Percentiles rank a stretch among this genome's conserved stretches.
Conservation (phyloP, 2,113 vertebrate species). For the Tringa solitaria region DNA sequence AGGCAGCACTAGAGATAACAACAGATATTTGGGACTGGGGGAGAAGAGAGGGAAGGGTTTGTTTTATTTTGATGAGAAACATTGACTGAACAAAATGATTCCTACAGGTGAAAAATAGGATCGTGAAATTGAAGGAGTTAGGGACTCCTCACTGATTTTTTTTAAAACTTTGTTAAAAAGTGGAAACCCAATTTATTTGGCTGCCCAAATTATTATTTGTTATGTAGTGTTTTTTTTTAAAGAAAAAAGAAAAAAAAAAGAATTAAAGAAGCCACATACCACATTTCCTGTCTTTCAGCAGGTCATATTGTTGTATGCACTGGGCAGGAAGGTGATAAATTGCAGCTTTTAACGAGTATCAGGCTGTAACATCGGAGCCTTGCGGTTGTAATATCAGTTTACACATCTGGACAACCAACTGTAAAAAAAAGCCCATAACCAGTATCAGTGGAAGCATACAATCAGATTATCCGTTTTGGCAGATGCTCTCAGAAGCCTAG, state of each 20-base stretch:
- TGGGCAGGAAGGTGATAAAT: not conserved
- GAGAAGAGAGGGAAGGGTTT: not conserved
- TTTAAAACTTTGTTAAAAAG: not conserved
- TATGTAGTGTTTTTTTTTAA: not conserved
- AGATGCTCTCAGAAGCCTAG: not conserved
- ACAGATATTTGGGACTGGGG: not conserved
- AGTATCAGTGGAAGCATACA: not conserved
- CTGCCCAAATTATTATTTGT: not conserved
- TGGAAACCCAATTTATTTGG: not conserved
- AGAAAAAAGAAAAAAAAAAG: no score
- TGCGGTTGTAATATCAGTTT: not conserved
- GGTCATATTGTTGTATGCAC: not conserved
- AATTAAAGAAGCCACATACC: not conserved
- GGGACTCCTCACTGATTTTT: not conserved
- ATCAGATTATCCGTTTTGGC: not conserved
- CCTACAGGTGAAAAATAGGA: not conserved
- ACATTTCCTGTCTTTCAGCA: not conserved
- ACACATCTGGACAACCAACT: not conserved
- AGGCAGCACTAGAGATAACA: not conserved
- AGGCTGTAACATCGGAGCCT: not conserved
- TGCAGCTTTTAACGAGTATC: not conserved
- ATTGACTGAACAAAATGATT: not conserved
- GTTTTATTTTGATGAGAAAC: not conserved
- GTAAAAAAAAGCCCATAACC: not conserved
- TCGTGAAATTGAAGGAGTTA: not conserved